These are phyloP conservation scores for Sphyrna mokarran DNA, from an alignment of 2,113 vertebrate genomes.

Conservation along the genomic window DNA sequence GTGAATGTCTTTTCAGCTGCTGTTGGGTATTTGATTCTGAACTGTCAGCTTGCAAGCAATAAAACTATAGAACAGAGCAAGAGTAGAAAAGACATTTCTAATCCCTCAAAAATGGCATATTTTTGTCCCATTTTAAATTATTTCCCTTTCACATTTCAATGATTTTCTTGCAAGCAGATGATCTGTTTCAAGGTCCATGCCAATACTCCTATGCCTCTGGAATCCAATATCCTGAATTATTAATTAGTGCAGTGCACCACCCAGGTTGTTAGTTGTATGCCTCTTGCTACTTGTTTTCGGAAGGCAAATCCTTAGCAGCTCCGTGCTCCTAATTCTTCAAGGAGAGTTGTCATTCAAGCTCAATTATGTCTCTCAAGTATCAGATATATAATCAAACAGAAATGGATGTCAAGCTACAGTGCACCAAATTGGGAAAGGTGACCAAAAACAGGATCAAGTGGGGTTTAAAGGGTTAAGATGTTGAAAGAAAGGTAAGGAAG, in stretches of 20 bases:
- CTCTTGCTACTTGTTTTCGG: background rate
- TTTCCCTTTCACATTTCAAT: background rate
- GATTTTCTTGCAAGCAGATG: background rate
- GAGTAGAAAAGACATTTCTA: background rate
- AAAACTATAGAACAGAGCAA: background rate
- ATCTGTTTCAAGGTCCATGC: background rate
- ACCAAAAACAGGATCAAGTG: background rate
- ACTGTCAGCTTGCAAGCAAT: background rate
- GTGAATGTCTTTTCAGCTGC: background rate
- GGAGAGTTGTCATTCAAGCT: background rate
- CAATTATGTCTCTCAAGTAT: background rate
- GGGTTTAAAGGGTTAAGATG: background rate
- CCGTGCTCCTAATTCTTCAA: background rate
- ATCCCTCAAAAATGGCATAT: background rate
- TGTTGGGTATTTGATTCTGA: background rate
- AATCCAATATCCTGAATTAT: background rate
- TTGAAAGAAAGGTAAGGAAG: background rate
- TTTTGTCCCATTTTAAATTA: background rate
- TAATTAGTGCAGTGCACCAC: background rate
- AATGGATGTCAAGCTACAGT: background rate
- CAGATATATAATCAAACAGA: background rate
- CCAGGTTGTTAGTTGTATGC: background rate
- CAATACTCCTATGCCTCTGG: background rate
- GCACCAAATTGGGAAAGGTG: background rate
- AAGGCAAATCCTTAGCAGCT: background rate